Conservation (phyloP, 2,113 vertebrate genomes). For the Ciconia boyciana region DNA sequence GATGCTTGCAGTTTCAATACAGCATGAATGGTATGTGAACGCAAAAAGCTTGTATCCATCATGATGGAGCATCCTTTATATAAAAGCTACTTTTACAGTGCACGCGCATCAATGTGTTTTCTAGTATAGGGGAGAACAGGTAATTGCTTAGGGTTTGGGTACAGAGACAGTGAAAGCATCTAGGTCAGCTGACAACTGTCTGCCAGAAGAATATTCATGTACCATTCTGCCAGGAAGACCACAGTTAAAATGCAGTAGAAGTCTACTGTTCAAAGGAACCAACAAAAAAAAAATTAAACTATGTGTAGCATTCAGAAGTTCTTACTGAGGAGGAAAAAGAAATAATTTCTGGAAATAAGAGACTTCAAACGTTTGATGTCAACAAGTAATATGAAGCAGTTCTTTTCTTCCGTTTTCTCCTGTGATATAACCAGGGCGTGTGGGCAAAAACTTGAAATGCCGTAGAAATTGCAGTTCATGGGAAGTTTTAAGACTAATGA, state of each 20-base stretch:
- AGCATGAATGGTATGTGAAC: neutral
- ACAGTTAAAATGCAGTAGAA: neutral
- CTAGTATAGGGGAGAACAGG: neutral
- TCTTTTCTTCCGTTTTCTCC: neutral
- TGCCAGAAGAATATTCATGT: neutral
- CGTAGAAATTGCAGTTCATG: neutral
- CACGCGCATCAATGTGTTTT: neutral
- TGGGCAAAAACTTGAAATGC: neutral
- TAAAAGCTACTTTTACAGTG: neutral
- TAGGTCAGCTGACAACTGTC: neutral
- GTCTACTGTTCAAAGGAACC: neutral
- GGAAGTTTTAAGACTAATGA: neutral
- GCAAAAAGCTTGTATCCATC: neutral
- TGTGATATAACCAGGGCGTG: neutral
- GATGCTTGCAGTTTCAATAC: neutral
- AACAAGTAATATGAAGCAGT: neutral
- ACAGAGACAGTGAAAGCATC: neutral
- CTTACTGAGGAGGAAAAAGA: neutral
- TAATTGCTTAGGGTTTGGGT: neutral
- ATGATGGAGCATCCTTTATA: neutral
- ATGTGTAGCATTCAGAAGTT: neutral
- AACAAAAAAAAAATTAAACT: neutral
- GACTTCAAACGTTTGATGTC: neutral
- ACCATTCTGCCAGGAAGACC: neutral
- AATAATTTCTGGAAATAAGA: neutral